Evolutionary conservation across 1,140 invertebrate species (phyloP).

Genomic region (Daktulosphaira vitifoliae): DNA sequence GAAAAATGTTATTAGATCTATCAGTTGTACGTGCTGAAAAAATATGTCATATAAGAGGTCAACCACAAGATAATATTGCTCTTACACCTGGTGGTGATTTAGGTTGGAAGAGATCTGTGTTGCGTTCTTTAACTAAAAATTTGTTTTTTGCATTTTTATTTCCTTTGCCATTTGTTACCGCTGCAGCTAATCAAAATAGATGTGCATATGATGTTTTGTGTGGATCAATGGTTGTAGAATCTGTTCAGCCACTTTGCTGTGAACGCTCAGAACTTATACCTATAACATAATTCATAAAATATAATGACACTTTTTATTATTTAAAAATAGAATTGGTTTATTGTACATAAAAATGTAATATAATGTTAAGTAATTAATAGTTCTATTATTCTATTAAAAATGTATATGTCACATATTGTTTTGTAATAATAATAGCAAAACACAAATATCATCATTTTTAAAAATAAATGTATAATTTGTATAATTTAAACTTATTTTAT

Average conservation of each 20-base stretch:
- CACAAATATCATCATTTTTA: too few relatives aligned
- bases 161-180: slow-evolving; percentile 14
- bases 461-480: too few relatives aligned
- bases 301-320: neutral
- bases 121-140: slow-evolving; percentile 18
- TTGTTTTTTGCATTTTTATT: slow-evolving; percentile 15
- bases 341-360: too few relatives aligned
- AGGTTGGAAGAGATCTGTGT: slow-evolving; percentile 1
- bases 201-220: slow-evolving; percentile 24
- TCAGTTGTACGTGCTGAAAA: slow-evolving; percentile 16
- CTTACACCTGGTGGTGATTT: slow-evolving; percentile 1
- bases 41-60: neutral
- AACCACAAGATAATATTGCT: neutral
- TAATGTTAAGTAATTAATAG: too few relatives aligned
- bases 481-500: too few relatives aligned
- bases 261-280: slow-evolving; percentile 13
- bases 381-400: too few relatives aligned
- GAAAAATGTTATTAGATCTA: slow-evolving; percentile 3
- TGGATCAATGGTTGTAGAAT: slow-evolving; percentile 15
- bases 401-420: too few relatives aligned
- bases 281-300: neutral
- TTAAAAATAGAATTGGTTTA: too few relatives aligned
- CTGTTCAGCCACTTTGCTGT: slow-evolving; percentile 4
- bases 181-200: slow-evolving; percentile 15
- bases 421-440: too few relatives aligned